Percentiles rank a stretch among this genome's conserved stretches.
Evolutionary conservation across 2,113 vertebrate species (phyloP).

Genomic region (Tachysurus fulvidraco): DNA sequence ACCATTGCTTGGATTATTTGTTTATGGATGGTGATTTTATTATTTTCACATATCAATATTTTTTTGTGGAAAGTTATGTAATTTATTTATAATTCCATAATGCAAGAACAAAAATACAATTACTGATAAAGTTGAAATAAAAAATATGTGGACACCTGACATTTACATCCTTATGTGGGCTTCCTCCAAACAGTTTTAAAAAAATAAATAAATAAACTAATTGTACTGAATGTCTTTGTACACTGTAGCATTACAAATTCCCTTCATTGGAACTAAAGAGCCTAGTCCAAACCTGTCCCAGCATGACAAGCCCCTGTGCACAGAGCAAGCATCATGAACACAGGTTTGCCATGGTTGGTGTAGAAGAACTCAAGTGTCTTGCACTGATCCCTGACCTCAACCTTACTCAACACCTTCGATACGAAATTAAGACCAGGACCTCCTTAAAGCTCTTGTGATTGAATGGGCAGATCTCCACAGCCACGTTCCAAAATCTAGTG

Average conservation of each 20-base stretch:
- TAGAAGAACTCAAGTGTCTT: background rate
- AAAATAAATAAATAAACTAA: background rate
- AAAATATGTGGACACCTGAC: background rate
- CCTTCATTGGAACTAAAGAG: background rate
- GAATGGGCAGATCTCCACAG: background rate
- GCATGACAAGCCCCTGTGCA: background rate
- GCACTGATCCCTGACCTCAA: background rate
- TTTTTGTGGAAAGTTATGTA: too few species aligned
- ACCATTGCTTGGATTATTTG: too few species aligned
- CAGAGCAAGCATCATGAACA: background rate
- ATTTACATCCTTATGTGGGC: background rate
- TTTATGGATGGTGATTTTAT: too few species aligned
- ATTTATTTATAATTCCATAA: too few species aligned
- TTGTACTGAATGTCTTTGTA: background rate
- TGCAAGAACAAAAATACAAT: too few species aligned
- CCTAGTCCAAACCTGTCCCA: background rate
- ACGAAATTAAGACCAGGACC: background rate
- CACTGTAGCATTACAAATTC: background rate
- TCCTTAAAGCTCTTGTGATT: background rate
- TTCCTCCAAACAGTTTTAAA: background rate
- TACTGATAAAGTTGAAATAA: too few species aligned
- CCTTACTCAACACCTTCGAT: background rate
- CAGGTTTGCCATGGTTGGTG: background rate
- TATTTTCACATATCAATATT: too few species aligned
- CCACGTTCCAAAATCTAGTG: background rate